Base-by-base conservation (phyloP, 2,888 invertebrate genomes). In the Leucophenga montana region DNA sequence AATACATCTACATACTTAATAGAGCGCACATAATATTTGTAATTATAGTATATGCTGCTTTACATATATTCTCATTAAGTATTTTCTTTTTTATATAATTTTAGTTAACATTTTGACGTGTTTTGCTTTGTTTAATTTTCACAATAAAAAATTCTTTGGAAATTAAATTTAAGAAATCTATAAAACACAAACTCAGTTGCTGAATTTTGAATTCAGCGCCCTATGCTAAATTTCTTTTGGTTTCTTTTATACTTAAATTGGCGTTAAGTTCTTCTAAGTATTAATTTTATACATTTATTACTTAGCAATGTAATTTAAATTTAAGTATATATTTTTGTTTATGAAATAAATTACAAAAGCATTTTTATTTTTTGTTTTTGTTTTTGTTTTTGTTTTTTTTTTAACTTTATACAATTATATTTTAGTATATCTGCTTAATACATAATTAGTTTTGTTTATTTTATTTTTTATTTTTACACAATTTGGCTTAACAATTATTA, bases 61-160 rank as follows among this genome's bases (percentile, higher is more conserved):
- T 18, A 44, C n/a, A 39, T 39, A 20, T 16, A 18, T 18, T 11
- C 13, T 6, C 13, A 70, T 70, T 70, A 69, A 70, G 57, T 67
- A 67, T 56, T 67, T 50, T 3, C 64, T 67, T 62, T 62, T 20
- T 65, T 31, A 57, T 46, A 16, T 68, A n/a, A 44, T 73, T 71
- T 78, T 86, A 86, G 85, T 85, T 85, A 85, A 85, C 85, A 86
- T 86, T 83, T 85, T 85, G 85, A 85, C 85, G 84, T 86, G 85
- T 84, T 75, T 81, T 79, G 80, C 74, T 67, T 65, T 69, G 73
- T 75, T 61, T 70, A 80, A 76, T 76, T 76, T 53, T 78, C 81
- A 84, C 80, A 76, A 67, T 70, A 72, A 39, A 39, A 64, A 64
- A 64, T 14, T n/a, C 69, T 73, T 50, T 50, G 5, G 50, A n/a